Evolutionary conservation across 2,888 invertebrate species (phyloP), one percentile per base, ranked within the genome.

Genomic region (Synergus gifuensis): DNA sequence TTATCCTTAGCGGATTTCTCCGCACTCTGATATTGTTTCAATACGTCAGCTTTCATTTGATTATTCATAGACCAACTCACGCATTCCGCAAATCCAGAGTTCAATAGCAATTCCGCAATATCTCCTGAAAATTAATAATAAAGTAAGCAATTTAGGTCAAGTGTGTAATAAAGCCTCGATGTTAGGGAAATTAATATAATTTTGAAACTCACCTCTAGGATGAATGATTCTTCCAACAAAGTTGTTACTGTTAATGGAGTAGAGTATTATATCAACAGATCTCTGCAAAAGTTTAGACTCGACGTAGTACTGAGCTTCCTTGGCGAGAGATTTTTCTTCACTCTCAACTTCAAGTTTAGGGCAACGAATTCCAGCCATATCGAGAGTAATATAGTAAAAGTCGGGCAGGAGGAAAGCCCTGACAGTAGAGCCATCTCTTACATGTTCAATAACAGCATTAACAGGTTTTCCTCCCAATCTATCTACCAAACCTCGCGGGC

Each of bases 351-450:
- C 96, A 78, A 97, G 96, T 78, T 96, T 95, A 7, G 96, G 91
- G 89, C 97, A 97, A 93, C 96, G 89, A 85, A 99, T 98, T 82
- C 99, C 99, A 76, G 98, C 97, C 83, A 99, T 95, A 97, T 98
- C 98, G 81, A 99, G 92, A 0, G 98, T 99, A 80, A 99, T 95
- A 89, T 98, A 97, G 87, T 98, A 96, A 92, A 95, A 98, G 81
- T 97, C 97, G 1, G 99, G 98, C 79, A 99, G 93, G 14, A 99
- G 93, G 89, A 98, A 97, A 4, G 97, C 96, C 84, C 99, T 95
- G 16, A 99, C 96, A 0, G 99, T 99, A 49, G 98, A 98, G 0
- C 99, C 99, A 93, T 99, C 99, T 79, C 98, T 95, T 0, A 99
- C 99, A 93, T 98, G 98, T 91, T 99, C 99, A 87, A 99, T 96